Percentiles rank a stretch among this genome's conserved stretches.
These are phyloP conservation scores for Pristionchus maxplancki DNA, from an alignment of 2,888 invertebrate genomes.

Conservation along the genomic window DNA sequence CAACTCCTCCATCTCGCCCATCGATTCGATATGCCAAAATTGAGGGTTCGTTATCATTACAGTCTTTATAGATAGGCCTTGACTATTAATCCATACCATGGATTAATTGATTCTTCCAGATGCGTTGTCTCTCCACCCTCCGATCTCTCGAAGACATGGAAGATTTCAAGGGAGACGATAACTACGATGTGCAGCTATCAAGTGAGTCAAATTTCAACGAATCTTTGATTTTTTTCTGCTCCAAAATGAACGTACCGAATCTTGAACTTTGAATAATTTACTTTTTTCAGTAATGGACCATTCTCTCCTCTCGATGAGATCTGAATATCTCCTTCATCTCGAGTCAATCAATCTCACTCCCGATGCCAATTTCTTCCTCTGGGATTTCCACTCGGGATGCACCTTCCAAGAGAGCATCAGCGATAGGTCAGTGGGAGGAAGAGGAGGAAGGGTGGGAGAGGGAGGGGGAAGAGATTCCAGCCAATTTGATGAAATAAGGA, in stretches of 20 bases:
- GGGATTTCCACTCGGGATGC: conserved; percentile 28
- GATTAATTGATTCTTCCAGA: not conserved
- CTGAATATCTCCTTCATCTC: conserved; percentile 13
- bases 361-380: not conserved
- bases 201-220: not conserved
- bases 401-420: conserved; percentile 20
- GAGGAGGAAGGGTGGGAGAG: not conserved
- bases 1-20: conserved; percentile 34
- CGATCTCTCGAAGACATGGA: conserved; percentile 21
- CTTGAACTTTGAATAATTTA: not conserved
- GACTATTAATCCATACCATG: not conserved
- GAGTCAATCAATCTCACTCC: not conserved
- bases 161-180: not conserved
- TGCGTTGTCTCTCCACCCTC: conserved; percentile 18
- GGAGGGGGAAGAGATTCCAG: not conserved
- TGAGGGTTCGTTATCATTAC: not conserved
- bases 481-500: not conserved
- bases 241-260: not conserved
- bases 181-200: not conserved
- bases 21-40: conserved; percentile 15
- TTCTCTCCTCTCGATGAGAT: not conserved
- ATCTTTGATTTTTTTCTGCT: not conserved
- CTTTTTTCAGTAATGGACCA: not conserved
- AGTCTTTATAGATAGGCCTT: not conserved
- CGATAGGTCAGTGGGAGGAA: not conserved